Percentiles rank a stretch among this genome's conserved stretches.
Evolutionary conservation across 2,113 vertebrate species (phyloP).

Genomic region (Abramis brama): DNA sequence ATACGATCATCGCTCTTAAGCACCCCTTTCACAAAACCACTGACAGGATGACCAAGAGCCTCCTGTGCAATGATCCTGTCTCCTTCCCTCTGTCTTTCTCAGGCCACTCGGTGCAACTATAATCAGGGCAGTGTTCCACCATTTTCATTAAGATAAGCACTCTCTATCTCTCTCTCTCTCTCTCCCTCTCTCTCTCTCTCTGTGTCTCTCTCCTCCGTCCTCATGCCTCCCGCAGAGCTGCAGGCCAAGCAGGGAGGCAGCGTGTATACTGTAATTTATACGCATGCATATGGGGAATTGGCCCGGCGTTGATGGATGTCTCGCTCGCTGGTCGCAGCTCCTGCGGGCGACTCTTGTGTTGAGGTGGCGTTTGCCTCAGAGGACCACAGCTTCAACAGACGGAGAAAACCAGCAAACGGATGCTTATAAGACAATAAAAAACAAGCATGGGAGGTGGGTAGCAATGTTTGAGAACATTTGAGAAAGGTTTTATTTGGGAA

Average conservation of each 20-base stretch:
- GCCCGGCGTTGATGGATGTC: conserved; percentile 73
- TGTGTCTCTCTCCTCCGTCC: conserved; percentile 45
- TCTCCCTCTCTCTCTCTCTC: too few relatives aligned
- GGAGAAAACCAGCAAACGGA: conserved; percentile 64
- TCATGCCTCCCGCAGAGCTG: conserved; percentile 38
- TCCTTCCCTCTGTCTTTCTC: conserved; percentile 3
- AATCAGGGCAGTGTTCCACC: neutral
- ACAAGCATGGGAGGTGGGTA: conserved; percentile 24
- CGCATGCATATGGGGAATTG: conserved; percentile 70
- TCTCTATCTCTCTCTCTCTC: neutral
- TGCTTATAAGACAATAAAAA: conserved; percentile 29
- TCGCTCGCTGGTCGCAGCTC: conserved; percentile 59
- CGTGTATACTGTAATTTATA: conserved; percentile 69
- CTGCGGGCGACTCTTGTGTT: conserved; percentile 58
- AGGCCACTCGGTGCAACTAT: neutral
- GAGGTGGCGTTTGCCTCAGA: conserved; percentile 65
- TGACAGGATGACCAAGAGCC: neutral
- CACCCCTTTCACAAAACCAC: conserved; percentile 39
- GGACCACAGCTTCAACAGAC: conserved; percentile 66
- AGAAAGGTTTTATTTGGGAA: conserved; percentile 23
- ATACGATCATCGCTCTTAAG: neutral
- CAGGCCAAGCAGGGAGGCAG: conserved; percentile 49
- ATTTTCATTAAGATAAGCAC: conserved; percentile 46
- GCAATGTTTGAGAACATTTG: conserved; percentile 42
- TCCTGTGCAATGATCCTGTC: neutral